Evolutionary conservation across 2,113 vertebrate genomes (phyloP).

Genomic region (Hymenochirus boettgeri): DNA sequence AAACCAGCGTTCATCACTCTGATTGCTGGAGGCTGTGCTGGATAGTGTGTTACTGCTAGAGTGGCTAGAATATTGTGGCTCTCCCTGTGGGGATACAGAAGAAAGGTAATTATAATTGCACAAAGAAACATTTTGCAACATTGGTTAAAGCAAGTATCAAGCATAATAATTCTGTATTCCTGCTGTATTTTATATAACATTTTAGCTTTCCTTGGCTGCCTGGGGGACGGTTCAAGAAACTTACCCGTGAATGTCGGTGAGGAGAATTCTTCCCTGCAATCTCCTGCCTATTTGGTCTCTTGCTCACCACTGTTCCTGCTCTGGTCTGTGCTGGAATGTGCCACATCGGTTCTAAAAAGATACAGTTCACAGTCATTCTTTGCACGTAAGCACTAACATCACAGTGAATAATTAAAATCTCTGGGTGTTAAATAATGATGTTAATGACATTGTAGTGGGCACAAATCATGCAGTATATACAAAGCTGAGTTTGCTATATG

Average conservation of each 20-base stretch:
- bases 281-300: constrained; percentile 71
- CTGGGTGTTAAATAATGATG: constrained; percentile 29
- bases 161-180: not conserved
- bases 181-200: not conserved
- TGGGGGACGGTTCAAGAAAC: constrained; percentile 7
- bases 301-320: constrained; percentile 57
- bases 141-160: not conserved
- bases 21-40: constrained; percentile 86
- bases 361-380: not conserved
- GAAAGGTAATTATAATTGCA: not conserved
- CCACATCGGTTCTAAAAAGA: constrained; percentile 79
- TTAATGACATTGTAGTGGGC: not conserved
- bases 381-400: not conserved
- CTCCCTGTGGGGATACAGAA: constrained; percentile 59
- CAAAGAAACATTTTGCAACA: not conserved
- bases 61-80: constrained; percentile 84
- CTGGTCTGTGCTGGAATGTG: constrained; percentile 71
- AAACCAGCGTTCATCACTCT: constrained; percentile 89
- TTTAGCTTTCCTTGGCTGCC: too few species aligned
- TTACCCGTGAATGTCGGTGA: constrained; percentile 80
- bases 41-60: constrained; percentile 92
- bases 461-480: not conserved
- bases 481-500: too few species aligned
- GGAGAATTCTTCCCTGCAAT: constrained; percentile 77
- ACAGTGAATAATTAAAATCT: constrained; percentile 29